phyloP scores from a whole-genome alignment of 2,888 invertebrate species.

The Andrena bicolor region DNA sequence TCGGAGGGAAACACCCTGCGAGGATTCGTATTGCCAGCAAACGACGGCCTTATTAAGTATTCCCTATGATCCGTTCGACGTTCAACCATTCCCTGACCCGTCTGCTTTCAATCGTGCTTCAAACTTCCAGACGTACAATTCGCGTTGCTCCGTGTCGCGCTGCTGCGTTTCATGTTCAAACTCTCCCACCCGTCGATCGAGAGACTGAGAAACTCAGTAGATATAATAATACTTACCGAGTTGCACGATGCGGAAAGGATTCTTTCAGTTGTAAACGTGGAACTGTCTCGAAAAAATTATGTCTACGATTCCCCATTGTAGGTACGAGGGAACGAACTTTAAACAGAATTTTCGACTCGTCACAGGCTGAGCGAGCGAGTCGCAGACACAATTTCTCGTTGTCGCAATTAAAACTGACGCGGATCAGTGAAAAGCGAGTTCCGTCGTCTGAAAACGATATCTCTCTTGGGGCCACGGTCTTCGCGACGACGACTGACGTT shows the following conservation, averaged over 20 bases:
- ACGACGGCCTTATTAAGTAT: conserved; percentile 79
- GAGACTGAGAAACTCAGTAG: not conserved
- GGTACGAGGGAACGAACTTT: not conserved
- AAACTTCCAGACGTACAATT: conserved; percentile 26
- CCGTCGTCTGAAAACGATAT: conserved; percentile 39
- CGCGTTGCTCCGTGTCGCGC: not conserved
- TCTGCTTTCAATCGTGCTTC: conserved; percentile 29
- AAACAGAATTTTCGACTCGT: not conserved
- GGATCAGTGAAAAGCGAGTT: conserved; percentile 47
- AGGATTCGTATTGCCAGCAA: conserved; percentile 74
- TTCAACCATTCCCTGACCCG: conserved; percentile 19
- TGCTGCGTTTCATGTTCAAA: not conserved
- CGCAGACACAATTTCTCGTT: conserved; percentile 18
- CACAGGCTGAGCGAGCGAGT: not conserved
- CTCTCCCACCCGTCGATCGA: not conserved
- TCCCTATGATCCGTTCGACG: conserved; percentile 80
- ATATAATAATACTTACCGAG: not conserved
- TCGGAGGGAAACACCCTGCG: conserved; percentile 79
- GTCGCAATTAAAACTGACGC: conserved; percentile 43
- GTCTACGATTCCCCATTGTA: conserved; percentile 4
- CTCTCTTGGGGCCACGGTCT: conserved; percentile 45
- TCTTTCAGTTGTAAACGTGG: not conserved
- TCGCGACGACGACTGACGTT: conserved; percentile 62
- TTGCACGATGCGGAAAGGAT: not conserved
- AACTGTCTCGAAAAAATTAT: not conserved